Evolutionary conservation across 2,888 invertebrate genomes (phyloP), one percentile per base, ranked within the genome.

Genomic region (Pristionchus arcanus): DNA sequence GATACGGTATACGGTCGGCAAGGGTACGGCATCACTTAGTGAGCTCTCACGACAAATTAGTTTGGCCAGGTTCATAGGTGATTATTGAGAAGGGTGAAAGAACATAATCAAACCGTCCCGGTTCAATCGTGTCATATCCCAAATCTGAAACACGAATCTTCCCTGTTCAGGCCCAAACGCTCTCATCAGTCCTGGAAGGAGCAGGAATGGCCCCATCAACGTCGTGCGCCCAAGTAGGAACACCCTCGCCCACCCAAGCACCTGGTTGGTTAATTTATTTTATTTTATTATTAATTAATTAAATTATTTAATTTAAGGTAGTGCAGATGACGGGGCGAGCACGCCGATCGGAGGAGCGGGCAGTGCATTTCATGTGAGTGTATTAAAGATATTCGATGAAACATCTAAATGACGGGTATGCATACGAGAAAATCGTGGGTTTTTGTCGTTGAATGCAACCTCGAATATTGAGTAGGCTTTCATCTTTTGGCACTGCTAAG

Each of bases 321-420:
- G 74, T n/a, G 74, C 74, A 3, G 81, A 81, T 7, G 37, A 74
- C n/a, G 85, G 59, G 21, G 9, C 59, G 34, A 85, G 13, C 63
- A 63, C 85, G n/a, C 59, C 59, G 25, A 85, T 85, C 28, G 85
- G 85, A 85, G 85, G 85, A 59, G 37, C 63, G 0, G 59, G 59
- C 31, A 85, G 85, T 21, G 85, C 85, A 0, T 85, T 85, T 59
- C 85, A 85, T 85, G 85, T 85, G 34, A 85, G 83, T 53, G 53
- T 7, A 5, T 3, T 49, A 49, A 49, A 49, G 11, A 49, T 49
- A 9, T 7, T 49, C 4, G 42, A 49, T 49, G 42, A 49, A 49
- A 49, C 42, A 49, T 3, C 0, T 9, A 49, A 49, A 49, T 9
- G 13, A 9, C 42, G 42, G 42, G 42, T 49, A 49, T 42, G 4